Evolutionary conservation across 2,888 invertebrate genomes (phyloP).

Genomic region (Trissolcus brochymenae): DNA sequence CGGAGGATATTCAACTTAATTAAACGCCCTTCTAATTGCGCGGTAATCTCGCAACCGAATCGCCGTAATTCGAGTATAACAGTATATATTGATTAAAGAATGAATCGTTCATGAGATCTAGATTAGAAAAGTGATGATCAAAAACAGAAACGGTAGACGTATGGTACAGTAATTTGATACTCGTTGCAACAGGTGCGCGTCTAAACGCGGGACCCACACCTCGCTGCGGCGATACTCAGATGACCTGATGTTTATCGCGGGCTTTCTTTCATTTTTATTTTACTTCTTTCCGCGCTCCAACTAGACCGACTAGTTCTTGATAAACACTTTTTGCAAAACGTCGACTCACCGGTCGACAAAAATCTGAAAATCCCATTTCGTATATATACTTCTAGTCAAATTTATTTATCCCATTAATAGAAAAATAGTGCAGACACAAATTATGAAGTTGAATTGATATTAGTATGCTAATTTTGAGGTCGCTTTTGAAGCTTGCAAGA

Average conservation of each 20-base stretch:
- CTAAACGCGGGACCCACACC: constrained; percentile 28
- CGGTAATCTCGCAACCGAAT: constrained; percentile 6
- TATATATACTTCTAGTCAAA: too few relatives aligned
- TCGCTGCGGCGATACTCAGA: constrained; percentile 43
- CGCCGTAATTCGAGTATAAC: constrained; percentile 8
- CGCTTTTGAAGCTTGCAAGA: too few relatives aligned
- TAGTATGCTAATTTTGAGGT: too few relatives aligned
- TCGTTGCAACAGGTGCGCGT: constrained; percentile 17
- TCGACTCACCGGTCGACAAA: too few relatives aligned
- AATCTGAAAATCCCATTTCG: too few relatives aligned
- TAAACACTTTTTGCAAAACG: neutral
- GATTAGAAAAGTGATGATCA: constrained; percentile 4
- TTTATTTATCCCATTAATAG: too few relatives aligned
- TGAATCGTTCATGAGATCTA: constrained; percentile 6
- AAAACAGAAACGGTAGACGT: too few relatives aligned
- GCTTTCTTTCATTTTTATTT: constrained; percentile 54
- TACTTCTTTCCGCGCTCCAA: neutral
- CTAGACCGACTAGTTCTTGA: neutral
- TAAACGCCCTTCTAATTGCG: constrained; percentile 4
- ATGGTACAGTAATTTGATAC: constrained; percentile 1
- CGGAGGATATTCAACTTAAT: neutral
- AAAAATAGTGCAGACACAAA: neutral
- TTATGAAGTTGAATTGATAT: neutral
- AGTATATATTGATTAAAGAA: constrained; percentile 28
- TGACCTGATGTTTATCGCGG: constrained; percentile 48